Base-by-base conservation (phyloP, 2,888 invertebrate species). In the Drosophila nigritarsus region DNA sequence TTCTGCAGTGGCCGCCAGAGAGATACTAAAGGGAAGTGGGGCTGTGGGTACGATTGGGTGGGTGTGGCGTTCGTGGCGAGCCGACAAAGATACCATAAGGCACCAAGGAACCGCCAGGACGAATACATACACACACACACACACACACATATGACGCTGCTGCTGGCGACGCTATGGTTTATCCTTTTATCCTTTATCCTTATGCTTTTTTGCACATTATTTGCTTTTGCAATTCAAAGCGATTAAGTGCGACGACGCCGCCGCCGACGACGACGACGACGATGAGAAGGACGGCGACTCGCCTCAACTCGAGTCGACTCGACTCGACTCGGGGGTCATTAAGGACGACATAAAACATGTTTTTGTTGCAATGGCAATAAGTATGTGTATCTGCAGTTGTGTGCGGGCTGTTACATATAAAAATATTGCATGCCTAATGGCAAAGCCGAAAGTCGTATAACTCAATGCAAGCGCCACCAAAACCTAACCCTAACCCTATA, bases 141-240 rank as follows among this genome's bases (percentile, higher is more conserved):
- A 63, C 59, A 60, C 45, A 65, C 73, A 62, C 51, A 30, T 45
- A 53, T 42, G 54, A 36, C 29, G 66, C 48, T 65, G 68, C 67
- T 61, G 68, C 62, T 75, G 87, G 89, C 86, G 85, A 82, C 85
- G 85, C 87, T 79, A 79, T 84, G 89, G 80, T 85, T 87, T 85
- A 89, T 87, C 86, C 74, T 66, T 75, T 75, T 74, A 74, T 74
- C 75, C 87, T 85, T 87, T 87, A 84, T 87, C 85, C 89, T 87
- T 87, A 87, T 87, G 89, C 89, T 81, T 86, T 84, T 86, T 89
- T 86, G 85, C 85, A 87, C 85, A 86, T 89, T 87, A 89, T 89
- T 87, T 89, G 90, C 87, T 89, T 87, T 89, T 87, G 88, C 88
- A 88, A 87, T 87, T 87, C 90, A 87, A 87, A 88, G 90, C 87